phyloP scores from a whole-genome alignment of 2,797 vertebrate species.

The Phalanger gymnotis region DNA sequence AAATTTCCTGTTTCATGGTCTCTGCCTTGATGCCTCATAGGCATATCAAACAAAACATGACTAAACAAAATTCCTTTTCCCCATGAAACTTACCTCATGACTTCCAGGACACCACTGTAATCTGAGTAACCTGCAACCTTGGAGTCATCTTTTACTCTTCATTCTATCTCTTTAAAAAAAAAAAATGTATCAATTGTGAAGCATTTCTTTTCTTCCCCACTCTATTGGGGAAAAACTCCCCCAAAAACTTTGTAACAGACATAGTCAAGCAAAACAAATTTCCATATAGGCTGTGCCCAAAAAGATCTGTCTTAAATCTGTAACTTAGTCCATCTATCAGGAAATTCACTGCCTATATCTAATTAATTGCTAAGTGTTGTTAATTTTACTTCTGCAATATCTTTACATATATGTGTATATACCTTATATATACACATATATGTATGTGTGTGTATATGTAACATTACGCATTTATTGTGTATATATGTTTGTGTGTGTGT shows the following conservation, averaged over 20 bases:
- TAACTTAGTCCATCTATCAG: not conserved
- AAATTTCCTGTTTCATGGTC: not conserved
- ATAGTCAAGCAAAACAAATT: not conserved
- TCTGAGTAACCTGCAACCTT: not conserved
- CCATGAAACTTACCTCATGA: not conserved
- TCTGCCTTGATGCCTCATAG: not conserved
- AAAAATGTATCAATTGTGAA: not conserved
- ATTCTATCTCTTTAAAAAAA: not conserved
- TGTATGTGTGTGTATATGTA: too few species aligned
- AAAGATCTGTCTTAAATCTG: not conserved
- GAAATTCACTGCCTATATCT: not conserved
- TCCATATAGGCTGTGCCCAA: not conserved
- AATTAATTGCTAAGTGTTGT: not conserved
- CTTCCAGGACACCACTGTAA: not conserved
- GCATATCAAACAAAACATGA: not conserved
- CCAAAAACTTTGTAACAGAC: not conserved
- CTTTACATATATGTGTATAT: too few species aligned
- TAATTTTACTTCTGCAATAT: not conserved
- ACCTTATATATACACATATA: too few species aligned
- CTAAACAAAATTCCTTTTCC: not conserved
- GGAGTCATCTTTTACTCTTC: not conserved
- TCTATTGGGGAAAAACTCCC: not conserved
- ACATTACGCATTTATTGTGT: too few species aligned
- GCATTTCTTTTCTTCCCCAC: not conserved
- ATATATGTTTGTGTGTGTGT: too few species aligned